Evolutionary conservation across 2,888 invertebrate species (phyloP).

Genomic region (Lucinisca nassula): DNA sequence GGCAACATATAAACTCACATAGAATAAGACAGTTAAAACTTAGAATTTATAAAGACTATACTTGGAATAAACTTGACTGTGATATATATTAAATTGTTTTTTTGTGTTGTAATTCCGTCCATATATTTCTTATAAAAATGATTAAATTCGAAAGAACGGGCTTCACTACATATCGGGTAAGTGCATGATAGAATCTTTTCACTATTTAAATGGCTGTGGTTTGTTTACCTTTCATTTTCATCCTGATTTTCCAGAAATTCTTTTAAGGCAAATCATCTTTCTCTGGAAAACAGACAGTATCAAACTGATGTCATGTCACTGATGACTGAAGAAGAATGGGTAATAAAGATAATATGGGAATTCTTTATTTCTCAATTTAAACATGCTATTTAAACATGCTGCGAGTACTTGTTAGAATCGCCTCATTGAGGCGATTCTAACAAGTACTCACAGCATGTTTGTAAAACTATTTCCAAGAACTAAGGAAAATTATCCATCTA

Average conservation of each 20-base stretch:
- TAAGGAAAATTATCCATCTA: too few relatives aligned
- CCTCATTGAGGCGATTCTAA: too few relatives aligned
- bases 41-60: neutral
- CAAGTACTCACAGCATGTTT: too few relatives aligned
- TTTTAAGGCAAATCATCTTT: too few relatives aligned
- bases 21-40: constrained; percentile 12
- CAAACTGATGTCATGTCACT: too few relatives aligned
- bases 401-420: too few relatives aligned
- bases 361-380: too few relatives aligned
- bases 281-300: too few relatives aligned
- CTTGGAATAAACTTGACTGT: constrained; percentile 33
- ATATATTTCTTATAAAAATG: constrained; percentile 70
- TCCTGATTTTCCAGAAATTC: neutral
- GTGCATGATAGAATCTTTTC: constrained; percentile 53
- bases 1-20: constrained; percentile 1
- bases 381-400: too few relatives aligned
- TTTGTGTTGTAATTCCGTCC: constrained; percentile 58
- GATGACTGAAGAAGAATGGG: too few relatives aligned
- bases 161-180: constrained; percentile 84
- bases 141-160: constrained; percentile 84
- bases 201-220: neutral
- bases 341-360: too few relatives aligned
- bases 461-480: too few relatives aligned
- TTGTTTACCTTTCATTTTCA: neutral
- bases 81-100: constrained; percentile 59